A percentile compares a stretch with the other conserved stretches of the same genome.
Conservation (phyloP, 2,797 vertebrate genomes). For the Acrossocheilus wenchowensis region DNA sequence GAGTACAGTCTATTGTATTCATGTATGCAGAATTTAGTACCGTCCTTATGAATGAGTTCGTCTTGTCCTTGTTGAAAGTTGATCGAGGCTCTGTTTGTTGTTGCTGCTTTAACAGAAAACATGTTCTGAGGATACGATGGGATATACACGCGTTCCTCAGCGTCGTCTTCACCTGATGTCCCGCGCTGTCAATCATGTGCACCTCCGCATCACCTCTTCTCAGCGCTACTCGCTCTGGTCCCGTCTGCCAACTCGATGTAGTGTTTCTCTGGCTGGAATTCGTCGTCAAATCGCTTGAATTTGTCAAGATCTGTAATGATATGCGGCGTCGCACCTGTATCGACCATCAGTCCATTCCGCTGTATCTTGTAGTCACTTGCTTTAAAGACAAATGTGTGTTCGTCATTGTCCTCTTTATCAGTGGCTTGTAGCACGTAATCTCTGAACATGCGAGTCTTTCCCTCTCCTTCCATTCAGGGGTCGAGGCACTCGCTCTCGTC, state of each 20-base stretch:
- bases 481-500: not conserved
- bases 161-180: not conserved
- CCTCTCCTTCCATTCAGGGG: not conserved
- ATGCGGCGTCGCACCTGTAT: not conserved
- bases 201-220: constrained; percentile 22
- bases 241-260: constrained; percentile 14
- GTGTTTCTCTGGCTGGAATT: constrained; percentile 25
- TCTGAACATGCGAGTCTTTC: not conserved
- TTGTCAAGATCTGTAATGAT: too few species aligned
- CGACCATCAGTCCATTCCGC: too few species aligned
- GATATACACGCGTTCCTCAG: not conserved
- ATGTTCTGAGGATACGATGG: not conserved
- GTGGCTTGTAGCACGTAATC: not conserved
- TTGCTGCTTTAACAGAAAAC: not conserved
- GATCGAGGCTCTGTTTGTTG: not conserved
- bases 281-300: not conserved
- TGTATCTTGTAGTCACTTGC: not conserved
- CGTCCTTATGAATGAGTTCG: not conserved
- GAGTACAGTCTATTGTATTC: not conserved
- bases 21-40: not conserved
- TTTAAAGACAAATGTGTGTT: constrained; percentile 24
- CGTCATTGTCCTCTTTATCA: not conserved
- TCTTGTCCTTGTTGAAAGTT: not conserved
- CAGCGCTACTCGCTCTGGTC: not conserved
- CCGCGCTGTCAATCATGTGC: not conserved